Conservation (phyloP, 92 coral and sea anemone species). For the Porites cylindrica region DNA sequence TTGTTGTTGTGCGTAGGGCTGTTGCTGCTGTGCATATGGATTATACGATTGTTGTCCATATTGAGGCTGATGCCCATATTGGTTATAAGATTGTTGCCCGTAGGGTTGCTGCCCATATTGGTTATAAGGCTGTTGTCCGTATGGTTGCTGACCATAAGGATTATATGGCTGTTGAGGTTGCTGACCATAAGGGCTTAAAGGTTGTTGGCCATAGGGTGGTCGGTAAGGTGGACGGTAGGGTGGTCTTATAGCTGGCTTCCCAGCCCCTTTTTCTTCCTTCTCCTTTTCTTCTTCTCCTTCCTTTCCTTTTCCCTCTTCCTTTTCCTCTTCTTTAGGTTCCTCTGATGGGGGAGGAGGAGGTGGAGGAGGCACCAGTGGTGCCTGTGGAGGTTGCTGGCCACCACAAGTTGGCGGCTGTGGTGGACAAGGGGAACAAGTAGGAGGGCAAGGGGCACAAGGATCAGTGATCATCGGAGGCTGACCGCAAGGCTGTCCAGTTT, state of each 20-base stretch:
- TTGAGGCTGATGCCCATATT: slow-evolving; percentile 9
- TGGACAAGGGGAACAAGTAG: slow-evolving; percentile 45
- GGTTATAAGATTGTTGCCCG: slow-evolving; percentile 28
- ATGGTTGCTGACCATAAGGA: slow-evolving; percentile 57
- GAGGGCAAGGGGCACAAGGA: slow-evolving; percentile 51
- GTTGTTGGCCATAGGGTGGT: slow-evolving; percentile 18
- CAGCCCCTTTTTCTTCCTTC: neutral
- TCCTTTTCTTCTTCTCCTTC: neutral
- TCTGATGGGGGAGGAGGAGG: slow-evolving; percentile 47
- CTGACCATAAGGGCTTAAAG: slow-evolving; percentile 2
- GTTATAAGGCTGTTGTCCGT: slow-evolving; percentile 32
- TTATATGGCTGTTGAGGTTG: neutral
- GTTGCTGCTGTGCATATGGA: slow-evolving; percentile 10
- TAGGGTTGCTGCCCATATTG: slow-evolving; percentile 48
- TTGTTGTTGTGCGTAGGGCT: slow-evolving; percentile 37
- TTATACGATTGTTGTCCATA: slow-evolving; percentile 37
- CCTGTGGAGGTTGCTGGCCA: slow-evolving; percentile 32
- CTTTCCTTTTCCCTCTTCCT: neutral
- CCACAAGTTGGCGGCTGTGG: slow-evolving; percentile 52
- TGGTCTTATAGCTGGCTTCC: slow-evolving; percentile 47
- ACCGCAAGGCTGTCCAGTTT: slow-evolving; percentile 39
- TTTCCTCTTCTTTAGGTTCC: slow-evolving; percentile 25
- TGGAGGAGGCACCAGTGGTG: slow-evolving; percentile 43
- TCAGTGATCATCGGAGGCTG: slow-evolving; percentile 37
- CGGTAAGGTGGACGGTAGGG: slow-evolving; percentile 51